Percentiles rank a stretch among this genome's conserved stretches.
These are phyloP conservation scores for Sebastes oblongus DNA, from an alignment of 2,797 vertebrate species.

Conservation along the genomic window DNA sequence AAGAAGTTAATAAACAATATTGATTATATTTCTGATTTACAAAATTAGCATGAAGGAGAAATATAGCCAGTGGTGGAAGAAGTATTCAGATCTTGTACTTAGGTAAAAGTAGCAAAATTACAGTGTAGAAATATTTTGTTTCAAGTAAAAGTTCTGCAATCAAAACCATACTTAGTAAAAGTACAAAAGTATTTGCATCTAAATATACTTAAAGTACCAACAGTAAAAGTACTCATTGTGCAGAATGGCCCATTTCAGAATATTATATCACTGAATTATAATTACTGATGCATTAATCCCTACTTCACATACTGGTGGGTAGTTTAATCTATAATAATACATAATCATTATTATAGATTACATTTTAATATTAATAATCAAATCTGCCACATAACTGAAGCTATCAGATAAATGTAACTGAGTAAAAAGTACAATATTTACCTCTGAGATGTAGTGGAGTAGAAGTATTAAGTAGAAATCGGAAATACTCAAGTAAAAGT, in stretches of 20 bases:
- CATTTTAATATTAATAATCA: background rate
- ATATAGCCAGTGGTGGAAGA: too few relatives aligned
- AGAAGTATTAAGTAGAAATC: too few relatives aligned
- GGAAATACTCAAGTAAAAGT: too few relatives aligned
- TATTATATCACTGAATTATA: background rate
- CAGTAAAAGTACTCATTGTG: background rate
- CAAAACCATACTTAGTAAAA: background rate
- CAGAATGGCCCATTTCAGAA: background rate
- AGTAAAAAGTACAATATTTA: background rate
- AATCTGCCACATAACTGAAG: background rate
- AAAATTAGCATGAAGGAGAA: background rate
- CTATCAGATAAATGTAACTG: background rate
- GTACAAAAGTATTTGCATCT: background rate
- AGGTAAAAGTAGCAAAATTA: background rate
- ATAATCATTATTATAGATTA: too few relatives aligned
- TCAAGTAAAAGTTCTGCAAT: background rate
- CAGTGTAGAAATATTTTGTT: background rate
- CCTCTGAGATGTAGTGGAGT: too few relatives aligned
- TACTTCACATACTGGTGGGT: too few relatives aligned
- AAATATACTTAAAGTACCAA: background rate
- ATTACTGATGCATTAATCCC: background rate
- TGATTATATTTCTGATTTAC: background rate
- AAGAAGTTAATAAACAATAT: background rate
- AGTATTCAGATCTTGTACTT: background rate
- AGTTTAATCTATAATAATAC: too few relatives aligned